Conservation (phyloP, 2,113 vertebrate species). For the Ameiurus melas region DNA sequence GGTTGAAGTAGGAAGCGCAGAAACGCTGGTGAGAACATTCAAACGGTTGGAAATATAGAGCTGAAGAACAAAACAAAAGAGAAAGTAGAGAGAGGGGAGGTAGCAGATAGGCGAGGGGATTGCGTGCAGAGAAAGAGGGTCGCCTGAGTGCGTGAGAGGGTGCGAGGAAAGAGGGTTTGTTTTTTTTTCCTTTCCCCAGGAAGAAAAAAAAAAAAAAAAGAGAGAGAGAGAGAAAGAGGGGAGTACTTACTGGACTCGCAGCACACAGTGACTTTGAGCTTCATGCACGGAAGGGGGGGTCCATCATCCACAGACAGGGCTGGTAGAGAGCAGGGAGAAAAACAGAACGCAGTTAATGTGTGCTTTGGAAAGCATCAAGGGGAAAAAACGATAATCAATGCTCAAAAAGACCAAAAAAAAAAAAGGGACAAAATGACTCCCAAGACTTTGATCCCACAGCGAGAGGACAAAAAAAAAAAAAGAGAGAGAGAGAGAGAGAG, state of each 20-base stretch:
- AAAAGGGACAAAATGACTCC: conserved; percentile 35
- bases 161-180: neutral
- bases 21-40: neutral
- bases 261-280: conserved; percentile 74
- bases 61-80: neutral
- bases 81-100: conserved; percentile 1
- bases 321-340: conserved; percentile 51
- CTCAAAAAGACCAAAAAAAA: conserved; percentile 9
- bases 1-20: neutral
- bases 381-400: conserved; percentile 53
- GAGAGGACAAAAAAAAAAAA: neutral
- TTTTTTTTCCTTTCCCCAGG: conserved; percentile 43
- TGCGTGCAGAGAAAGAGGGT: conserved; percentile 56
- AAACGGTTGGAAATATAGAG: neutral
- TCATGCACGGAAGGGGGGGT: conserved; percentile 75
- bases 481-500: neutral
- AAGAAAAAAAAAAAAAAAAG: conserved; percentile 60
- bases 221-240: conserved; percentile 58
- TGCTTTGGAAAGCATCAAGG: conserved; percentile 37
- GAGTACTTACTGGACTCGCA: conserved; percentile 72
- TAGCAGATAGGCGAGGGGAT: conserved; percentile 27
- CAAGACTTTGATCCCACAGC: conserved; percentile 15
- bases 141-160: conserved; percentile 47
- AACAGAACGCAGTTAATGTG: conserved; percentile 24
- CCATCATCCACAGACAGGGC: conserved; percentile 74